Evolutionary conservation across 2,113 vertebrate genomes (phyloP), one percentile per base, ranked within the genome.

Genomic region (Strigops habroptila): DNA sequence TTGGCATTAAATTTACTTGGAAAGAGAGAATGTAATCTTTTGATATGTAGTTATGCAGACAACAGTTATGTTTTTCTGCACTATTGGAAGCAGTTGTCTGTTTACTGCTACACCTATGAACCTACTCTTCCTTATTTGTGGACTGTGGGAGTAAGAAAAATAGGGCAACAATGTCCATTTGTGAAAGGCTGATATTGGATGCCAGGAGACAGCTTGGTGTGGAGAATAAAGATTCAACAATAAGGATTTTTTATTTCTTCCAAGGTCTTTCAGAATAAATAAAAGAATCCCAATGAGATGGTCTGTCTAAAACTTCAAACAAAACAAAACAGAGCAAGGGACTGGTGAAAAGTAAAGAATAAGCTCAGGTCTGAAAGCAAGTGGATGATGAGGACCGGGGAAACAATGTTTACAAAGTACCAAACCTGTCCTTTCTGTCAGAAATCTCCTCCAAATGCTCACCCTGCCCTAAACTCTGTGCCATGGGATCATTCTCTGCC

Each of bases 401-500:
- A 90, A 73, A 67, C 15, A 51, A 31, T 19, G 27, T 73, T 30
- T 83, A 16, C 4, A 9, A 39, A 25, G 22, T 75, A 71, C 18
- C 1, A 1, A 79, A 57, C 13, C 21, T 78, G 22, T 75, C 13
- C 14, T 71, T 83, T 78, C 44, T 90, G 55, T 71, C 85, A 83
- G 27, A 86, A 68, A 41, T 4, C 35, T 95, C n/a, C 48, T 77
- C 24, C 21, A 18, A 35, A 31, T 6, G 3, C 30, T 51, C 2
- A 2, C 15, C 30, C 44, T 46, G 33, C 2, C 4, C 53, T 52
- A 44, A 88, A 52, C 24, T 28, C 33, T 16, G 49, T 62, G 33
- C 44, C 0, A 0, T 1, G 6, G 10, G n/a, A 57, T 73, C 3
- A 2, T 23, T 39, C 12, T 69, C 43, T 80, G 55, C 44, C 37